These are phyloP conservation scores for Thelaira solivaga DNA, from an alignment of 2,888 invertebrate species.

Conservation along the genomic window DNA sequence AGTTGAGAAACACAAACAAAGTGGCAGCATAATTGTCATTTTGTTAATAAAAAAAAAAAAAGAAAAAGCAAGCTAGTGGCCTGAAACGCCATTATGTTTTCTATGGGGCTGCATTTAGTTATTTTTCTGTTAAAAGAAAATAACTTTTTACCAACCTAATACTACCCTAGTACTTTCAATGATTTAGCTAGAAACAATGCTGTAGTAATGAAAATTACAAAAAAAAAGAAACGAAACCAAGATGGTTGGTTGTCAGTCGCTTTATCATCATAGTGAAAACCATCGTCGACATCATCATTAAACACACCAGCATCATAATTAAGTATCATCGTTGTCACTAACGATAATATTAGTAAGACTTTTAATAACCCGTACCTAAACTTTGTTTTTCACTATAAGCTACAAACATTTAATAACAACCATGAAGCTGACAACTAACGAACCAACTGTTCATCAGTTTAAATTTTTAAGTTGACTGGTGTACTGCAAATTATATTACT, in stretches of 20 bases:
- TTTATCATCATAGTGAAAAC: slow-evolving; percentile 33
- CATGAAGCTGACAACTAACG: slow-evolving; percentile 36
- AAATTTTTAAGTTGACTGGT: slow-evolving; percentile 13
- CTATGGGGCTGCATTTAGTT: no score
- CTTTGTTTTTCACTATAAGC: neutral
- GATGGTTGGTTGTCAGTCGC: slow-evolving; percentile 51
- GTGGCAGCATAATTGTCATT: no score
- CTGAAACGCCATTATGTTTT: no score
- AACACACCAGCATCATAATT: neutral
- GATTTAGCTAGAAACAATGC: neutral
- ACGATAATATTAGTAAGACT: neutral
- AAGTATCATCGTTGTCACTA: neutral
- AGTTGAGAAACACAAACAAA: no score
- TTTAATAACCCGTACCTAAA: neutral
- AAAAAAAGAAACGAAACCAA: slow-evolving; percentile 11
- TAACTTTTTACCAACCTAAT: neutral
- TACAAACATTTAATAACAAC: neutral
- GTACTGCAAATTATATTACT: slow-evolving; percentile 19
- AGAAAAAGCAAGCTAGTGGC: no score
- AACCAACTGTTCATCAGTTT: slow-evolving; percentile 29
- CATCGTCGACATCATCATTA: slow-evolving; percentile 16
- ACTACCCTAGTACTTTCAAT: neutral
- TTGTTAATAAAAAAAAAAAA: no score
- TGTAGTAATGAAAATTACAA: slow-evolving; percentile 37
- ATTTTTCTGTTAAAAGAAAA: neutral